Percentiles rank a stretch among this genome's conserved stretches.
These are phyloP conservation scores for Subanguina moxae DNA, from an alignment of 1,140 invertebrate genomes.

Conservation along the genomic window DNA sequence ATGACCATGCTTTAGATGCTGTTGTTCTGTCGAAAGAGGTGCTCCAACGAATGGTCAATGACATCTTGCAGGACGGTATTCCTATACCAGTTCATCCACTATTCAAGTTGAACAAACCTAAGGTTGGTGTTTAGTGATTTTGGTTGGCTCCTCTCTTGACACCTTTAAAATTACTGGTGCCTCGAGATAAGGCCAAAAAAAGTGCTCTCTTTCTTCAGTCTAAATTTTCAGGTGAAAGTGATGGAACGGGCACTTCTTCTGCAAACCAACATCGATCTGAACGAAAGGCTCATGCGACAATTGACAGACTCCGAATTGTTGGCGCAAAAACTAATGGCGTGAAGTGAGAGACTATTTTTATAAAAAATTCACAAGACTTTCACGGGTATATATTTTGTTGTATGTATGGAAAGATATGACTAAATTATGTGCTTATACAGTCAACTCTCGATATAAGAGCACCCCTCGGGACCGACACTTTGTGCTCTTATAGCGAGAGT, in stretches of 20 bases:
- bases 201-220: no score
- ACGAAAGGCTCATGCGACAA: conserved; percentile 50
- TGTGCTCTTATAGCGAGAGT: no score
- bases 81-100: conserved; percentile 57
- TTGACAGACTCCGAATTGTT: conserved; percentile 45
- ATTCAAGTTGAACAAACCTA: conserved; percentile 53
- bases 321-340: conserved; percentile 5
- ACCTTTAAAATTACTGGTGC: not conserved
- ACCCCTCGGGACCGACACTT: no score
- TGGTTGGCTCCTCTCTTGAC: not conserved
- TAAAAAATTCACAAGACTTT: conserved; percentile 1
- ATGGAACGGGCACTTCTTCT: conserved; percentile 50
- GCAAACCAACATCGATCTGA: conserved; percentile 54
- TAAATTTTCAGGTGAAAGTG: conserved; percentile 44
- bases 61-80: conserved; percentile 56
- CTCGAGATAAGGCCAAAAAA: no score
- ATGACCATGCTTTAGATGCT: conserved; percentile 25
- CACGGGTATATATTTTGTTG: conserved; percentile 13
- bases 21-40: conserved; percentile 55
- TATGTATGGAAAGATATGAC: not conserved
- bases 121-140: conserved; percentile 32
- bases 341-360: not conserved
- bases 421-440: no score
- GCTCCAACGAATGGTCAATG: conserved; percentile 57
- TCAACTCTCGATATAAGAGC: no score